Base-by-base conservation (phyloP, 2,797 vertebrate genomes). In the Hydrocynus forskahlii region DNA sequence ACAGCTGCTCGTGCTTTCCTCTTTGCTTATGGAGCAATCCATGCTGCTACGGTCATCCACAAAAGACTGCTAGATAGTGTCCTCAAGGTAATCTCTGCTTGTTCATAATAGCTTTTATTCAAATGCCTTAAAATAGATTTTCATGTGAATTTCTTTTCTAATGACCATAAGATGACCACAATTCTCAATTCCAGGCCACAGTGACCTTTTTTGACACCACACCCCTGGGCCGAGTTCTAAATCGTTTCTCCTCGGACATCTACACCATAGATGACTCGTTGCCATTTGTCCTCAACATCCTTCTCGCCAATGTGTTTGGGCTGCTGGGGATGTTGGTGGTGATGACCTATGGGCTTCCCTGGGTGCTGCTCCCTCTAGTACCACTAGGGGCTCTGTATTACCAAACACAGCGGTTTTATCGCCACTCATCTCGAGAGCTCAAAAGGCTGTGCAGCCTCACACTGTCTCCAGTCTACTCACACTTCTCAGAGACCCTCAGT, bases 211-310 rank as follows among this genome's bases (percentile, higher is more conserved):
- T 99, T 35, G 95, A 99, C 89, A 94, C 89, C 64, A 97, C 97
- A 0, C 98, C 98, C 0, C 86, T 89, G 6, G 98, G 98, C 12
- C 95, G 96, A 1, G 90, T 99, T 57, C 91, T 99, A 12, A 99
- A 98, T 93, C 97, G 98, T 35, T 98, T 99, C 87, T 99, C 97
- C 23, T 97, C 97, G 0, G 98, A 99, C 62, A 76, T 99, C 81
- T 96, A 96, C 92, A 93, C 92, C 0, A 94, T 95, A 38, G 97
- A 99, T n/a, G 96, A 97, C 92, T 95, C 89, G 71, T 91, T 99
- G 84, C 98, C 98, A 0, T 99, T 99, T 88, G 78, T 96, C 60
- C 94, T 99, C 64, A 99, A 99, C 91, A 97, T 99, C 89, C 92
- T 99, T 69, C 89, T 99, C 86, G 96, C 97, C 87, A 94, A 96